These are phyloP conservation scores for Corella eumyota DNA, from an alignment of 23 tunicate species.

Conservation along the genomic window DNA sequence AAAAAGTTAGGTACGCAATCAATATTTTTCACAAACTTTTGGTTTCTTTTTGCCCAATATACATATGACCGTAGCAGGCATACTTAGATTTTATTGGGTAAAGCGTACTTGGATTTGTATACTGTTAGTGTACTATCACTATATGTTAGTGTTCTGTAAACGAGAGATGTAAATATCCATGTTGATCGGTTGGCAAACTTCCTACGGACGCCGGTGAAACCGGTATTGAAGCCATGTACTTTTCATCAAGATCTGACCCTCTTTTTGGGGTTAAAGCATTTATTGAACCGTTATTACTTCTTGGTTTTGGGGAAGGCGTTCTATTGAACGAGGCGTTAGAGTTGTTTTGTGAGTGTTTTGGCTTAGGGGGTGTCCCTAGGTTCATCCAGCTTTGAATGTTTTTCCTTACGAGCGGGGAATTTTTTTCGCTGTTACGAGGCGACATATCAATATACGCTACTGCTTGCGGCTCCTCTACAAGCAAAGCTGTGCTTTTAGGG, in stretches of 20 bases:
- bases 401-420: conserved; percentile 1
- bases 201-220: background rate
- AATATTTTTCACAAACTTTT: no score
- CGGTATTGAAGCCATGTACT: conserved; percentile 15
- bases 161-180: conserved; percentile 26
- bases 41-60: no score
- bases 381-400: conserved; percentile 40
- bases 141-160: conserved; percentile 25
- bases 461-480: background rate
- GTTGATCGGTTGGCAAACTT: conserved; percentile 16
- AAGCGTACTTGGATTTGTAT: no score
- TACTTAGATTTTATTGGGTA: no score
- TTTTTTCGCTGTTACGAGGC: background rate
- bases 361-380: conserved; percentile 33
- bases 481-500: no score
- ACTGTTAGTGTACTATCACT: no score
- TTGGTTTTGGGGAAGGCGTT: background rate
- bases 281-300: no score
- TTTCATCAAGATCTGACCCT: conserved; percentile 28
- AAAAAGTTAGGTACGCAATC: no score
- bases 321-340: background rate
- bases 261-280: conserved; percentile 1
- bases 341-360: background rate
- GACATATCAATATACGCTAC: conserved; percentile 10
- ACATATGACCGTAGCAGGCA: no score